phyloP scores from a whole-genome alignment of 2,888 invertebrate genomes.

The Helleia helle region DNA sequence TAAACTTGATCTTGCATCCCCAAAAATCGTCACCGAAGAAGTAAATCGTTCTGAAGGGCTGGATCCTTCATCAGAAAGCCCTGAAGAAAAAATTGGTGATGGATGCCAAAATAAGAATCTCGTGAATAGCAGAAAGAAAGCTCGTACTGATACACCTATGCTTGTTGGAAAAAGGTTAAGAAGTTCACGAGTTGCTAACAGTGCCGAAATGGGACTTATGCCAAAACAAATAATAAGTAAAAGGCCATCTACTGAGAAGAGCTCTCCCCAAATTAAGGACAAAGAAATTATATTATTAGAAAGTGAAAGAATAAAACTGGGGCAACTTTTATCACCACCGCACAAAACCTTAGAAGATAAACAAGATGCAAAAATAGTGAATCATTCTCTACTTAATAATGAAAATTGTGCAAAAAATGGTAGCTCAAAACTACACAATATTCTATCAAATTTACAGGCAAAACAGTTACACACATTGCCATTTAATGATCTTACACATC shows the following conservation, averaged over 20 bases:
- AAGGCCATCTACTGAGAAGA: conserved; percentile 38
- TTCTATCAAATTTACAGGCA: conserved; percentile 58
- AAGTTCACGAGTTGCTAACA: conserved; percentile 57
- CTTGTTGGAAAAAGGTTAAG: conserved; percentile 55
- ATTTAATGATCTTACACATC: conserved; percentile 40
- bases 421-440: conserved; percentile 65
- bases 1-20: conserved; percentile 71
- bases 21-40: conserved; percentile 66
- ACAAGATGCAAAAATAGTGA: conserved; percentile 37
- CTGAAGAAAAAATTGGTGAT: conserved; percentile 41
- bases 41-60: conserved; percentile 34
- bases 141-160: conserved; percentile 34
- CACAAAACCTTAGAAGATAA: conserved; percentile 39
- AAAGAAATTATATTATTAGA: conserved; percentile 48
- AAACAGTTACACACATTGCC: conserved; percentile 53
- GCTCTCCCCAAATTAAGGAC: conserved; percentile 41
- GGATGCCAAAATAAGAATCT: conserved; percentile 29
- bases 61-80: conserved; percentile 39
- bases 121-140: conserved; percentile 47
- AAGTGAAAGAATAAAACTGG: conserved; percentile 57
- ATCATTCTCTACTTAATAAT: conserved; percentile 53
- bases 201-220: conserved; percentile 39
- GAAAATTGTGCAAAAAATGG: conserved; percentile 68
- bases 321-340: conserved; percentile 47
- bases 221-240: conserved; percentile 41